These are phyloP conservation scores for Siniperca obscura DNA, from an alignment of 2,797 vertebrate genomes.

Conservation along the genomic window DNA sequence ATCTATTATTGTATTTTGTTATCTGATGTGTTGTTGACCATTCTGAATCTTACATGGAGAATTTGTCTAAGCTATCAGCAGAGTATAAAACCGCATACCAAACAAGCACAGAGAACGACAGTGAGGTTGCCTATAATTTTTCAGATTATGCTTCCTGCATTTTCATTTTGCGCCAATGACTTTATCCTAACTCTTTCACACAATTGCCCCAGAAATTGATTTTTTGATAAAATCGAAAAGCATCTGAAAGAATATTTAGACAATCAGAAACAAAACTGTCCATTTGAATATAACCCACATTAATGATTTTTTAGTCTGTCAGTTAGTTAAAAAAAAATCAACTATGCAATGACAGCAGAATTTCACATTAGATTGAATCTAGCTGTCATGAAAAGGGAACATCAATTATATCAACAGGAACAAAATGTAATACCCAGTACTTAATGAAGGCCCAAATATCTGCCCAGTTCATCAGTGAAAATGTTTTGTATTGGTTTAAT, in stretches of 20 bases:
- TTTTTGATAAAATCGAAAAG: background rate
- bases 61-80: background rate
- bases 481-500: background rate
- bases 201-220: background rate
- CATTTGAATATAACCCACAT: background rate
- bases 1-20: constrained; percentile 4
- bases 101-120: background rate
- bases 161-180: background rate
- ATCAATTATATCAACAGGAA: background rate
- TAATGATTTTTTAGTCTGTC: background rate
- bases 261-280: background rate
- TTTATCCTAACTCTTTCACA: background rate
- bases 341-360: background rate
- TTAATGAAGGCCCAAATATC: constrained; percentile 24
- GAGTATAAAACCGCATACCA: background rate
- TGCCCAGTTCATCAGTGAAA: constrained; percentile 11
- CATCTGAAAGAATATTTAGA: background rate
- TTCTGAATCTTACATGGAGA: background rate
- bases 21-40: background rate
- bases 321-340: constrained; percentile 4
- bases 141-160: background rate
- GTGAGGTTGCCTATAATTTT: too few species aligned
- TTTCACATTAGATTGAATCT: constrained; percentile 18
- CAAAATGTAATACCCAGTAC: background rate
- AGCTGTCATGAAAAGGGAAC: constrained; percentile 5